Evolutionary conservation across 2,797 vertebrate species (phyloP), one percentile per base, ranked within the genome.

Genomic region (Spheniscus humboldti): DNA sequence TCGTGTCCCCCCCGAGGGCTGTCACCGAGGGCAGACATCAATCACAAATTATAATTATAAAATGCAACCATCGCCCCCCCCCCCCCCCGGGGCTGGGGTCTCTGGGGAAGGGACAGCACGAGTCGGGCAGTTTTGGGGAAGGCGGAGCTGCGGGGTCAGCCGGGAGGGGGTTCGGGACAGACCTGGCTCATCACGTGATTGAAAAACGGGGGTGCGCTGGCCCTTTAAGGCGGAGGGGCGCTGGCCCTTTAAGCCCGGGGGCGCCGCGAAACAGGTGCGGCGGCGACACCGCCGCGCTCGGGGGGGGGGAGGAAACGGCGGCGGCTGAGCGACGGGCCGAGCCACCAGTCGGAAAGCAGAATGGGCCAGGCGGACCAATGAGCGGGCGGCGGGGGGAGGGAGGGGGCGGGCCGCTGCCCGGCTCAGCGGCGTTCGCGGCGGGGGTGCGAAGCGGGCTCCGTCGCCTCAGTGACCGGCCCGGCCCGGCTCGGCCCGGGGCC

Each of bases 31-130:
- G 25, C 13, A 31, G n/a, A 31, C 37, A 53, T 7, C 39, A 9
- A 1, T 9, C 1, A 22, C 1, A 47, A 33, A 33, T 28, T 3
- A 4, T 0, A 28, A 17, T 9, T 4, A 18, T 2, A 20, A 27
- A n/a, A n/a, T 1, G 5, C 10, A 11, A 2, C 28, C 6, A 4
- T 8, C 7, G 13, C 2, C 4, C 6, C 27, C 1, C 39, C 39
- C 39, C 39, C 39, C 39, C 39, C 39, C 11, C 10, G 39, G 39
- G 39, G 39, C 39, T 11, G 39, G 39, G 39, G 39, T 63, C 37
- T 11, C 10, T 2, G 31, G 10, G 56, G 48, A 28, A 12, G 55
- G 25, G 14, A 15, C 24, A 13, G 28, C 28, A 4, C 5, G 5
- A 31, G 6, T 11, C 6, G 22, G 30, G 37, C 35, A 5, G 18